These are phyloP conservation scores for Machimus rusticus DNA, from an alignment of 2,888 invertebrate species.

Conservation along the genomic window DNA sequence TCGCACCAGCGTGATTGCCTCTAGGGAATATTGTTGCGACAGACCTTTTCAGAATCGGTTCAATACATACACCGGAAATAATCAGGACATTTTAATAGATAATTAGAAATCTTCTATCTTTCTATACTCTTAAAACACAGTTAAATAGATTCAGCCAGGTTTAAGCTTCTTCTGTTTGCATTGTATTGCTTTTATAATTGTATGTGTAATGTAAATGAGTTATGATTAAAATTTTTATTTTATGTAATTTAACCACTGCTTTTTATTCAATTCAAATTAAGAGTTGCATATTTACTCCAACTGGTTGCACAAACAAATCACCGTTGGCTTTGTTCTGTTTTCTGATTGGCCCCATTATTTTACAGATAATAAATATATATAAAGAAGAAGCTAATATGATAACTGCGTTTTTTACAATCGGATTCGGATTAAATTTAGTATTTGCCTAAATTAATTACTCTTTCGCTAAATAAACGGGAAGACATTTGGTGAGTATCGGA, in stretches of 20 bases:
- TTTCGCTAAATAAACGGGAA: no score
- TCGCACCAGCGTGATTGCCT: background rate
- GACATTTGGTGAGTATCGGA: no score
- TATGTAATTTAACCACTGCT: background rate
- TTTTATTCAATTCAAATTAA: background rate
- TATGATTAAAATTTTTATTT: slow-evolving; percentile 38
- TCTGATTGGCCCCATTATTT: no score
- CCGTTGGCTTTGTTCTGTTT: background rate
- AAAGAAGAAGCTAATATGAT: no score
- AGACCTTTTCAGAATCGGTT: background rate
- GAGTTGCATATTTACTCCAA: background rate
- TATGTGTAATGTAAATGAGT: slow-evolving; percentile 30
- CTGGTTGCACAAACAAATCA: background rate
- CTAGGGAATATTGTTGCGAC: background rate
- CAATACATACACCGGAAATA: background rate
- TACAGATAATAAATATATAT: no score
- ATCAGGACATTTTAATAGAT: slow-evolving; percentile 7
- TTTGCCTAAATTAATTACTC: no score
- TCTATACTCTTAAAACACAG: background rate
- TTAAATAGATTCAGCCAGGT: slow-evolving; percentile 16
- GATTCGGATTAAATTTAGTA: no score
- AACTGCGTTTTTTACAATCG: no score
- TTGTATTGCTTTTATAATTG: slow-evolving; percentile 37
- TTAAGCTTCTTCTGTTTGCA: slow-evolving; percentile 27
- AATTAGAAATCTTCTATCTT: background rate